Evolutionary conservation across 2,888 invertebrate genomes (phyloP), one percentile per base, ranked within the genome.

Genomic region (Saturnia pavonia): DNA sequence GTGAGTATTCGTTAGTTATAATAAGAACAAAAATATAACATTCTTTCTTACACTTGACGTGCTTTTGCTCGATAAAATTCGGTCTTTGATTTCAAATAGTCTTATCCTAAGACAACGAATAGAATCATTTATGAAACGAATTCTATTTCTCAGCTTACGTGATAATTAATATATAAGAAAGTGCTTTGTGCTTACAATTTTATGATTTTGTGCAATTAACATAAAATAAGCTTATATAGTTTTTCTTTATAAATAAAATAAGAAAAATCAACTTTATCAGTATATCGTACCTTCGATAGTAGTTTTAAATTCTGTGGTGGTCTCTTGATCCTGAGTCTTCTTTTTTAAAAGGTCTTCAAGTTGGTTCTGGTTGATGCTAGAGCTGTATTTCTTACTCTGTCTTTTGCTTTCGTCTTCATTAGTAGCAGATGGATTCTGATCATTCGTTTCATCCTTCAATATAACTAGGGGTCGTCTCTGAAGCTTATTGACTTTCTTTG

Each of bases 311-410:
- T 90, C 88, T 1, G 90, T 89, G 1, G 89, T 90, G 0, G 82
- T 80, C 70, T 86, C 87, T 71, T 83, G 84, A 67, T 78, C 82
- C 72, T 79, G 84, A 6, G 80, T 79, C 72, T 81, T 83, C 60
- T 76, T 75, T 69, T 85, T 90, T 67, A 91, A 75, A n/a, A 87
- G 78, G 34, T 91, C 89, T 51, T 90, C 89, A 9, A 93, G 76
- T 74, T 91, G 90, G 74, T 91, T 92, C 81, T 91, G 91, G 51
- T 89, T 92, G 75, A 92, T 90, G 71, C 85, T 89, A 11, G 91
- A 77, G 75, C 92, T 93, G 83, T 90, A 94, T 77, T 93, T 94
- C 83, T 94, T 94, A 79, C 93, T 92, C 74, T 93, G 92, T 75
- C 93, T 85, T 76, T 91, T 92, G 51, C 84, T 88, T 74, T 92